phyloP scores from a whole-genome alignment of 1,140 invertebrate species.

The Cydia splendana region DNA sequence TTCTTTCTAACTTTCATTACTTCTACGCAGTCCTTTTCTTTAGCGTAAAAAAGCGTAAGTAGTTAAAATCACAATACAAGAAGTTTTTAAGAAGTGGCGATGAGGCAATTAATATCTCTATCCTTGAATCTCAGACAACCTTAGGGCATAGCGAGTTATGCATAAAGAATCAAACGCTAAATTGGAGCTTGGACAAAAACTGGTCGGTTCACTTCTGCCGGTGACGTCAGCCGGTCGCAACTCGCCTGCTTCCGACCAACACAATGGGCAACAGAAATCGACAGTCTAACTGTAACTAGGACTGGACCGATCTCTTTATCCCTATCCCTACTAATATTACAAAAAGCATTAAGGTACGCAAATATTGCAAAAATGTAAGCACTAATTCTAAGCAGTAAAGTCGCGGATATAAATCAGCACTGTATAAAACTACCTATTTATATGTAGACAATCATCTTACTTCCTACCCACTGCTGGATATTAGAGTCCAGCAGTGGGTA shows the following conservation, averaged over 20 bases:
- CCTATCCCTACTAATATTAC: background rate
- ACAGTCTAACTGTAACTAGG: slow-evolving; percentile 53
- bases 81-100: slow-evolving; percentile 10
- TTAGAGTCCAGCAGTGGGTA: too few relatives aligned
- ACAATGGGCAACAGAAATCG: slow-evolving; percentile 49
- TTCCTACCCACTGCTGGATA: too few relatives aligned
- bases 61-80: background rate
- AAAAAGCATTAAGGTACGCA: too few relatives aligned
- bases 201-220: slow-evolving; percentile 49
- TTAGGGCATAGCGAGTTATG: slow-evolving; percentile 63
- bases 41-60: background rate
- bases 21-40: background rate
- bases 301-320: background rate
- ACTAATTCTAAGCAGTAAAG: background rate
- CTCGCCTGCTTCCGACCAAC: slow-evolving; percentile 48
- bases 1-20: too few relatives aligned
- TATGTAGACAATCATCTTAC: too few relatives aligned
- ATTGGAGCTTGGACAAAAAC: slow-evolving; percentile 54
- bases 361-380: too few relatives aligned
- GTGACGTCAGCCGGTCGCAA: slow-evolving; percentile 52
- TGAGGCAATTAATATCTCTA: slow-evolving; percentile 53
- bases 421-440: too few relatives aligned
- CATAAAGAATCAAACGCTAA: slow-evolving; percentile 64
- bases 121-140: slow-evolving; percentile 66
- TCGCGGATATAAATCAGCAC: background rate